These are phyloP conservation scores for Gonatopus flavifemur DNA, from an alignment of 1,140 invertebrate species.

Conservation along the genomic window DNA sequence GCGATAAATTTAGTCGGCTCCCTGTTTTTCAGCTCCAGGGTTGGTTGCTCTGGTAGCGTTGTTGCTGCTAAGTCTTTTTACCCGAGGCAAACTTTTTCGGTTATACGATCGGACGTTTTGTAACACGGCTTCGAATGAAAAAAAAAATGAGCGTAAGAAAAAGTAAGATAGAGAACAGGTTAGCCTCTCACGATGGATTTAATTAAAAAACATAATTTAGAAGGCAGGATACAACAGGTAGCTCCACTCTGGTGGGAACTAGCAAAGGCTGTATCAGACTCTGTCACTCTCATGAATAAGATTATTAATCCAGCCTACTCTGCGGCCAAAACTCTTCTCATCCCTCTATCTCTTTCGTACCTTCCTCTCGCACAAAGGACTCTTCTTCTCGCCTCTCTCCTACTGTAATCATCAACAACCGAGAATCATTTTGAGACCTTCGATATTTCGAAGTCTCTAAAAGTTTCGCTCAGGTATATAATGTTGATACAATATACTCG, in stretches of 20 bases:
- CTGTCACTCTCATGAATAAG: conserved; percentile 59
- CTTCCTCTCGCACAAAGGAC: too few species aligned
- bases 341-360: conserved; percentile 13
- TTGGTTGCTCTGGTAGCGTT: too few species aligned
- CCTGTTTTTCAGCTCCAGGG: conserved; percentile 56
- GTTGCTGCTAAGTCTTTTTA: too few species aligned
- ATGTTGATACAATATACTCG: too few species aligned
- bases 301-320: conserved; percentile 56
- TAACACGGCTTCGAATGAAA: conserved; percentile 27
- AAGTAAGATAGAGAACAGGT: conserved; percentile 13
- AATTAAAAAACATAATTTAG: conserved; percentile 63
- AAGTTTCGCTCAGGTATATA: too few species aligned
- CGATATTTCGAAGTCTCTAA: too few species aligned
- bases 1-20: conserved; percentile 56
- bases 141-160: background rate
- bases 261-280: conserved; percentile 30
- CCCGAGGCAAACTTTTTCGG: conserved; percentile 34
- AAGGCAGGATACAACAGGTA: conserved; percentile 57
- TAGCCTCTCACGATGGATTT: conserved; percentile 49
- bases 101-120: conserved; percentile 32
- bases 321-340: conserved; percentile 27
- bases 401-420: too few species aligned
- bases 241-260: conserved; percentile 54
- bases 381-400: too few species aligned
- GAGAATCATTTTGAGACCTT: too few species aligned